Conservation (phyloP, 2,797 vertebrate species). For the Brachyrhaphis roseni region DNA sequence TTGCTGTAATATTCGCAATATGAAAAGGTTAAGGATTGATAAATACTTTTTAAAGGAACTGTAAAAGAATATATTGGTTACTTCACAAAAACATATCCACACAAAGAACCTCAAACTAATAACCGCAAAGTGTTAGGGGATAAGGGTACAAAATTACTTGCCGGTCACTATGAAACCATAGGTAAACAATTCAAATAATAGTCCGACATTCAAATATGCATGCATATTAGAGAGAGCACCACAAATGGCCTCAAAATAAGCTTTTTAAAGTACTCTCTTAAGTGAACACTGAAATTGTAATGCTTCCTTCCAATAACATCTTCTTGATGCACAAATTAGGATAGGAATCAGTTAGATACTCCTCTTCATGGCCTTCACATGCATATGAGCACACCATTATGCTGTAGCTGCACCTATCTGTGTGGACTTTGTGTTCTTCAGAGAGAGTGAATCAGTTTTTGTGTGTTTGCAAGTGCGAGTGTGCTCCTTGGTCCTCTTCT, state of each 20-base stretch:
- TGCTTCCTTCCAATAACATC: constrained; percentile 48
- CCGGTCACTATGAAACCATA: constrained; percentile 59
- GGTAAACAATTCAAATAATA: constrained; percentile 63
- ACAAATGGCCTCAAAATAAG: constrained; percentile 48
- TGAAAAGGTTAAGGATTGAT: background rate
- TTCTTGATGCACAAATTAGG: constrained; percentile 59
- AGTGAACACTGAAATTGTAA: constrained; percentile 50
- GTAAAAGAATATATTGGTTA: background rate
- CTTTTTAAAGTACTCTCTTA: constrained; percentile 56
- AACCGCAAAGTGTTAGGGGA: constrained; percentile 34
- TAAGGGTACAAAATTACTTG: constrained; percentile 46
- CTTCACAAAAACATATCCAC: background rate
- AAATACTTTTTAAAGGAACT: background rate
- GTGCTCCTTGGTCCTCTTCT: constrained; percentile 57
- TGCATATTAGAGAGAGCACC: constrained; percentile 19
- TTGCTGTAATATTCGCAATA: background rate
- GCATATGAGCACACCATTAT: constrained; percentile 14
- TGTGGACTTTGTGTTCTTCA: constrained; percentile 33
- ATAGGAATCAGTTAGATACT: constrained; percentile 48
- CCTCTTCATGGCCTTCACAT: constrained; percentile 18
- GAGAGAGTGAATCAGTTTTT: background rate
- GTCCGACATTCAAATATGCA: constrained; percentile 18
- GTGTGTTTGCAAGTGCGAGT: constrained; percentile 24
- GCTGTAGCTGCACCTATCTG: constrained; percentile 19
- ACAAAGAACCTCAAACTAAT: background rate